These are phyloP conservation scores for Sebastes cheni DNA, from an alignment of 2,797 vertebrate species.

Conservation along the genomic window DNA sequence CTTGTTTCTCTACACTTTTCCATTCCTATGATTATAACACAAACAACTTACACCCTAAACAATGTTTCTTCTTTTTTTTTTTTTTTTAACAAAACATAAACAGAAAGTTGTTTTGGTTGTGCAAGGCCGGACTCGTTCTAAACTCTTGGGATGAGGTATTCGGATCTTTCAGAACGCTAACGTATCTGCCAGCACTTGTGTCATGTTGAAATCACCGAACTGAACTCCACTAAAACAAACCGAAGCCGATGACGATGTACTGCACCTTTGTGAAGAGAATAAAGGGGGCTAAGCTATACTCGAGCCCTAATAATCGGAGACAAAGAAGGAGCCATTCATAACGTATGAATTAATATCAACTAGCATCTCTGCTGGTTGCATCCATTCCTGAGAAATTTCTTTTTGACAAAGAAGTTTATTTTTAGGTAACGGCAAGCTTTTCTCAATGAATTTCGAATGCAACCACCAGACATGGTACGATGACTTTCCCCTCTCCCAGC, in stretches of 20 bases:
- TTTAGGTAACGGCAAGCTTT: slow-evolving; percentile 14
- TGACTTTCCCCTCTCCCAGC: not conserved
- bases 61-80: not conserved
- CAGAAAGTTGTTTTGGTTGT: slow-evolving; percentile 46
- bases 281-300: not conserved
- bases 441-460: slow-evolving; percentile 50
- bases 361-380: slow-evolving; percentile 48
- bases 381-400: slow-evolving; percentile 52
- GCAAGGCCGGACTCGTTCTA: slow-evolving; percentile 32
- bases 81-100: slow-evolving; percentile 34
- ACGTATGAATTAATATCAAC: slow-evolving; percentile 20
- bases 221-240: slow-evolving; percentile 3
- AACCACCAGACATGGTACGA: slow-evolving; percentile 40
- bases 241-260: not conserved
- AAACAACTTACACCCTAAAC: slow-evolving; percentile 35
- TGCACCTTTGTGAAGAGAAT: slow-evolving; percentile 3
- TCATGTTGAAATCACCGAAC: slow-evolving; percentile 13
- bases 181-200: slow-evolving; percentile 10
- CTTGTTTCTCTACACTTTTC: slow-evolving; percentile 31
- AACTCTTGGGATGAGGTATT: slow-evolving; percentile 55
- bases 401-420: not conserved
- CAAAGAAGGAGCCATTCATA: slow-evolving; percentile 38
- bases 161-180: slow-evolving; percentile 34
- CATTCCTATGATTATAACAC: slow-evolving; percentile 39
- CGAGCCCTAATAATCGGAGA: slow-evolving; percentile 17